These are phyloP conservation scores for Tachysurus vachellii DNA, from an alignment of 2,113 vertebrate genomes.

Conservation along the genomic window DNA sequence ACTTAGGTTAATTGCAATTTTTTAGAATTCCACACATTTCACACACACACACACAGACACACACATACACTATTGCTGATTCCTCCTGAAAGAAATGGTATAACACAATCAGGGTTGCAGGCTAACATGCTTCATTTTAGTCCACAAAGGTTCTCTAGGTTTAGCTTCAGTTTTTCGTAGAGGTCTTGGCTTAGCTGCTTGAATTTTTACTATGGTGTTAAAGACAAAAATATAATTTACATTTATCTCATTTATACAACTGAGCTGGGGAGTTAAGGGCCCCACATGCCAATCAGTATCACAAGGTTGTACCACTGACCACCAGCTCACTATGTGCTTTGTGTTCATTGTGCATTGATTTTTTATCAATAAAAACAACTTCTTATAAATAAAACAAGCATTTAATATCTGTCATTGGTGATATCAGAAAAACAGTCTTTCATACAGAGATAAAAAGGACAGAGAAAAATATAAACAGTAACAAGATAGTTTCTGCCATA, in stretches of 20 bases:
- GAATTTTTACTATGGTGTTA: no score
- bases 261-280: background rate
- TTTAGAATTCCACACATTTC: no score
- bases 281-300: background rate
- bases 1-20: no score
- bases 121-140: no score
- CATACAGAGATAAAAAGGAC: background rate
- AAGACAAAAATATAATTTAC: background rate
- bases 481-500: background rate
- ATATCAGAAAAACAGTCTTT: background rate
- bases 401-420: background rate
- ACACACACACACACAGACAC: no score
- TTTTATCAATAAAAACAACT: background rate
- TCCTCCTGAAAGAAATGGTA: no score
- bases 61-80: no score
- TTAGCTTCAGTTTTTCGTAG: no score
- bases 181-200: no score
- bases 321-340: background rate
- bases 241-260: background rate
- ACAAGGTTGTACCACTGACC: background rate
- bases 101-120: no score
- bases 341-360: background rate
- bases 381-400: background rate
- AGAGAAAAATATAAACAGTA: background rate
- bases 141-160: no score